phyloP scores from a whole-genome alignment of 1,140 invertebrate genomes.

The Drosophila yakuba region DNA sequence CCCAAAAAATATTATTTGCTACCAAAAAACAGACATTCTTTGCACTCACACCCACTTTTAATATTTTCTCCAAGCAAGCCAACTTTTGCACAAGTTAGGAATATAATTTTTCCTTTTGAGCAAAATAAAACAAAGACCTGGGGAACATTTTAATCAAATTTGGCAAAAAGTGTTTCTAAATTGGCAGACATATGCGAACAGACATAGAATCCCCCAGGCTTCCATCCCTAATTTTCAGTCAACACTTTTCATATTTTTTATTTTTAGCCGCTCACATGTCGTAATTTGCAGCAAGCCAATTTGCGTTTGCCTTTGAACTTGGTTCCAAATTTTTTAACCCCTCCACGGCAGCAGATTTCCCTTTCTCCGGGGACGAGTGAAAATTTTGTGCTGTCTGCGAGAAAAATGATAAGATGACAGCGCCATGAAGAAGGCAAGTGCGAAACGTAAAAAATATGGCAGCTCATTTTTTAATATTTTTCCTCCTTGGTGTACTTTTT shows the following conservation, averaged over 20 bases:
- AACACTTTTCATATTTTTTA: constrained; percentile 8
- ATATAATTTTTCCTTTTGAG: constrained; percentile 33
- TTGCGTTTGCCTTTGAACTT: constrained; percentile 78
- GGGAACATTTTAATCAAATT: constrained; percentile 79
- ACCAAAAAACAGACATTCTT: background rate
- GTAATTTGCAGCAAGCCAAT: constrained; percentile 75
- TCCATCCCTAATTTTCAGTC: constrained; percentile 2
- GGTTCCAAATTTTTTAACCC: constrained; percentile 72
- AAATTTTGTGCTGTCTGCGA: constrained; percentile 56
- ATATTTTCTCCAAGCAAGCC: constrained; percentile 9
- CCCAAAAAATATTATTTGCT: too few species aligned
- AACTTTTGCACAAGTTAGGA: constrained; percentile 69
- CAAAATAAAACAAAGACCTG: constrained; percentile 23
- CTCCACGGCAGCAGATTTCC: constrained; percentile 34
- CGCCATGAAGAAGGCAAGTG: constrained; percentile 61
- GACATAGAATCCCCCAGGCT: constrained; percentile 36
- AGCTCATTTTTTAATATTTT: constrained; percentile 77
- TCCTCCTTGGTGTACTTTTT: constrained; percentile 19
- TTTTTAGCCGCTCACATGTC: constrained; percentile 52
- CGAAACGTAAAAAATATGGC: constrained; percentile 60
- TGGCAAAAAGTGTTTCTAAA: constrained; percentile 76
- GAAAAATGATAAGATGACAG: constrained; percentile 82
- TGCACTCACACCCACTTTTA: background rate
- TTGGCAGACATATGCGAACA: constrained; percentile 66
- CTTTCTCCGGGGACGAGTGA: constrained; percentile 10